Evolutionary conservation across 2,888 invertebrate species (phyloP).

Genomic region (Geophilus truncorum): DNA sequence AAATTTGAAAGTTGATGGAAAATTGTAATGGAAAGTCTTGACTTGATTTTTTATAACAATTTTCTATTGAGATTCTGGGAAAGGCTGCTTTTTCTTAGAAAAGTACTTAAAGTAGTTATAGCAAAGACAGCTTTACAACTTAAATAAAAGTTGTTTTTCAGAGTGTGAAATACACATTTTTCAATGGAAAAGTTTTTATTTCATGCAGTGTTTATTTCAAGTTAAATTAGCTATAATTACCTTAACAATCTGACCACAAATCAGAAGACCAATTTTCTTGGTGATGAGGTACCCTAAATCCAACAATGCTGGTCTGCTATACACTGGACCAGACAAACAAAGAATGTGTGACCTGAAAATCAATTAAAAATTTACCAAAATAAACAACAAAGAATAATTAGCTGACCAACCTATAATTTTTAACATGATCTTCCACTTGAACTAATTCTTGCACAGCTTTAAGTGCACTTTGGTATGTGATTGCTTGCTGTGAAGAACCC

Average conservation of each 20-base stretch:
- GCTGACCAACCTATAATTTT: slow-evolving; percentile 48
- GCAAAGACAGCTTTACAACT: too few species aligned
- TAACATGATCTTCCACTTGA: slow-evolving; percentile 50
- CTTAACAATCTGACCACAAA: slow-evolving; percentile 52
- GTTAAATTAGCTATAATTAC: slow-evolving; percentile 40
- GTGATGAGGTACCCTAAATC: slow-evolving; percentile 52
- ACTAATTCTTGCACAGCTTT: slow-evolving; percentile 46
- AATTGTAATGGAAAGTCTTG: too few species aligned
- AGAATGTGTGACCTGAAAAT: slow-evolving; percentile 47
- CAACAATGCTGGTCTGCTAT: slow-evolving; percentile 43
- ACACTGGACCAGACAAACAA: not conserved
- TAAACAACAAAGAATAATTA: slow-evolving; percentile 47
- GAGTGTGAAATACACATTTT: too few species aligned
- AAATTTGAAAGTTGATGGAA: too few species aligned
- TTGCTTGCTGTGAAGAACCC: slow-evolving; percentile 52
- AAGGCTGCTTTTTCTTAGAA: too few species aligned
- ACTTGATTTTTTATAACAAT: too few species aligned
- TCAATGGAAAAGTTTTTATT: too few species aligned
- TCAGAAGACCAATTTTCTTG: slow-evolving; percentile 50
- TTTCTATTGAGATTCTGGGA: too few species aligned
- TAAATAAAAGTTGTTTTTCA: too few species aligned
- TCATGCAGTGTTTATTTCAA: too few species aligned
- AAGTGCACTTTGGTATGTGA: slow-evolving; percentile 49
- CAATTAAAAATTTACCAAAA: slow-evolving; percentile 44
- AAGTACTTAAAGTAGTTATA: too few species aligned